phyloP scores from a whole-genome alignment of 2,113 vertebrate genomes.

The Hypanus sabinus region DNA sequence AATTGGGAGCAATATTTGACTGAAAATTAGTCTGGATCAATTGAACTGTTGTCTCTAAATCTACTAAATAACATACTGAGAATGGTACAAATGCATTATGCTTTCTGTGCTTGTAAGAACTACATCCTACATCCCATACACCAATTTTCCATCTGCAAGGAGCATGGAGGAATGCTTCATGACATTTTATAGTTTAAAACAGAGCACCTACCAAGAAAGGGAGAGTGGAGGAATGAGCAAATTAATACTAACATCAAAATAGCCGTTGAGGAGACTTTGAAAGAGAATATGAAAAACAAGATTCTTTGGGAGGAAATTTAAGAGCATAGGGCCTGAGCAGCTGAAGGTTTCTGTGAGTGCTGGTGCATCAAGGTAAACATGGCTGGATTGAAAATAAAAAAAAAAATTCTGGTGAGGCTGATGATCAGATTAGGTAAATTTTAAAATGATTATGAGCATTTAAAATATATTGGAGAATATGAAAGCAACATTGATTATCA shows the following conservation, averaged over 20 bases:
- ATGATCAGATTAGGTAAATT: not conserved
- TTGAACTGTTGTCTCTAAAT: not conserved
- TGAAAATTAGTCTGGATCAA: not conserved
- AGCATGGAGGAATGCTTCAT: not conserved
- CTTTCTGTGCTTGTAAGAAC: not conserved
- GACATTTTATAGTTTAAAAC: not conserved
- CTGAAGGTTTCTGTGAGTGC: not conserved
- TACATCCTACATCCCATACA: not conserved
- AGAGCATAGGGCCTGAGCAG: not conserved
- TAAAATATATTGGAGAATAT: not conserved
- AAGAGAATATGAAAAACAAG: not conserved
- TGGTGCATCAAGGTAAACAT: not conserved
- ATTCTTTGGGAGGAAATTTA: not conserved
- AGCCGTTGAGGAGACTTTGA: not conserved
- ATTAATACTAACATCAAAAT: not conserved
- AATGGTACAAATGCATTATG: not conserved
- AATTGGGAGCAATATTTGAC: not conserved
- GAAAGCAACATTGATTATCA: not conserved
- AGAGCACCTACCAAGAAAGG: not conserved
- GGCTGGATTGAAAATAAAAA: not conserved
- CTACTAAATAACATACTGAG: not conserved
- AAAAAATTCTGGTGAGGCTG: not conserved
- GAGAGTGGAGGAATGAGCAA: not conserved
- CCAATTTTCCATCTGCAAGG: not conserved
- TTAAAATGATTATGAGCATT: not conserved